Percentiles rank a stretch among this genome's conserved stretches.
Conservation (phyloP, 2,113 vertebrate species). For the Lagopus muta region DNA sequence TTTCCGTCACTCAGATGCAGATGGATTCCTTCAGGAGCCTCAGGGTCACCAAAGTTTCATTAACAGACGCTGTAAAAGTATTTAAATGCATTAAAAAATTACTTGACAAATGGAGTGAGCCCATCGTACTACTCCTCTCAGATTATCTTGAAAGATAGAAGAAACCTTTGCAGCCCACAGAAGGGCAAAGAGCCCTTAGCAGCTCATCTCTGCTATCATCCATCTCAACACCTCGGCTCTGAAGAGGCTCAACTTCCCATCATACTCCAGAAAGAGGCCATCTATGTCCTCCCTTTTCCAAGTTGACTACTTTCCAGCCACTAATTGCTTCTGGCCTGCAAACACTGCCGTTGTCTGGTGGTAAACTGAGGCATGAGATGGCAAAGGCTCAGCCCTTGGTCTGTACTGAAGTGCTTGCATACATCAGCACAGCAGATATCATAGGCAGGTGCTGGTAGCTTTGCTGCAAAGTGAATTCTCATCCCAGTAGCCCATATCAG, state of each 20-base stretch:
- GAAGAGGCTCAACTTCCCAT: not conserved
- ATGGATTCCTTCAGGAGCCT: constrained; percentile 51
- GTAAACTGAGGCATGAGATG: not conserved
- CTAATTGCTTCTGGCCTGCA: not conserved
- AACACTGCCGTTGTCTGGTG: rapidly evolving
- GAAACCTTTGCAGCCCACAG: not conserved
- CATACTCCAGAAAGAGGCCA: not conserved
- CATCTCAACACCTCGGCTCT: not conserved
- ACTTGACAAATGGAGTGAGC: constrained; percentile 7
- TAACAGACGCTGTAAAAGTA: constrained; percentile 45
- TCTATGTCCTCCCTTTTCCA: not conserved
- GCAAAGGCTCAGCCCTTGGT: not conserved
- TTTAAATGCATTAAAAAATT: constrained; percentile 38
- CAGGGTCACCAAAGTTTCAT: constrained; percentile 56
- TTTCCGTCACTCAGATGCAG: constrained; percentile 66
- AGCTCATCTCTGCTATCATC: constrained; percentile 15
- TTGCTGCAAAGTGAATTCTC: not conserved
- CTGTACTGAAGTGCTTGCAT: not conserved
- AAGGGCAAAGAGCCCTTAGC: constrained; percentile 37
- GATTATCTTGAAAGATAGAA: not conserved
- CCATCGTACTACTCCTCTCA: not conserved
- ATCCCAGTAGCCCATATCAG: not conserved
- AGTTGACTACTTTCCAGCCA: not conserved
- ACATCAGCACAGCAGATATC: rapidly evolving
- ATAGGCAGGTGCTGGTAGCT: rapidly evolving